Conservation (phyloP, 2,113 vertebrate genomes). For the Coregonus clupeaformis region DNA sequence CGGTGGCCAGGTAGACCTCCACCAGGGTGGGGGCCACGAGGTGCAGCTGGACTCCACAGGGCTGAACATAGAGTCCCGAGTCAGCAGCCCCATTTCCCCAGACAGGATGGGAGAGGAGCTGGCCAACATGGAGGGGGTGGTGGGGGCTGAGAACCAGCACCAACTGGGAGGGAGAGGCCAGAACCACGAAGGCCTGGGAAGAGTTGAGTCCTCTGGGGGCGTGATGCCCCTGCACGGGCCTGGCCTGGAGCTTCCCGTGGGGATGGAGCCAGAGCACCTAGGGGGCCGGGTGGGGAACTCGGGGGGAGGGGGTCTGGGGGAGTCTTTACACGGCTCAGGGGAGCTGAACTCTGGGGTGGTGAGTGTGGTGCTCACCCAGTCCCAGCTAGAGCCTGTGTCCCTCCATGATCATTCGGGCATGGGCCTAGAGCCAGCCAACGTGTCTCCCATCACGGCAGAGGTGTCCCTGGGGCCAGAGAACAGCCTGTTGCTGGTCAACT, state of each 20-base stretch:
- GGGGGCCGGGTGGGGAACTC: constrained; percentile 75
- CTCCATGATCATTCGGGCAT: constrained; percentile 89
- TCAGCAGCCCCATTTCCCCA: constrained; percentile 91
- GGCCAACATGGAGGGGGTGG: constrained; percentile 84
- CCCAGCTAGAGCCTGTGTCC: constrained; percentile 83
- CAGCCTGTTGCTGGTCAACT: constrained; percentile 90
- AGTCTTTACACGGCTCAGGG: constrained; percentile 84
- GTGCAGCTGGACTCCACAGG: constrained; percentile 82
- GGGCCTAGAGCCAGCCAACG: constrained; percentile 88
- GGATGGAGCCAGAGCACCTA: constrained; percentile 91
- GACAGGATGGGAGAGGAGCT: constrained; percentile 89
- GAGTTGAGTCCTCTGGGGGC: constrained; percentile 80
- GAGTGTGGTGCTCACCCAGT: constrained; percentile 87
- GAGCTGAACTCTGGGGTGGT: constrained; percentile 88
- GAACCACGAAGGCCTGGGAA: constrained; percentile 80
- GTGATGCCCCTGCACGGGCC: constrained; percentile 87
- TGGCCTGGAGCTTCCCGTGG: constrained; percentile 90
- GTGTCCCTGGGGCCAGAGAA: constrained; percentile 90
- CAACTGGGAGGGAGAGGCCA: constrained; percentile 77
- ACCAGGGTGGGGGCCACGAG: constrained; percentile 84
- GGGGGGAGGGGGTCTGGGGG: constrained; percentile 79
- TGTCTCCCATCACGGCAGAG: constrained; percentile 90
- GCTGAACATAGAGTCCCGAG: constrained; percentile 89
- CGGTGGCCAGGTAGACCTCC: constrained; percentile 83
- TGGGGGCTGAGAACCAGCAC: constrained; percentile 82